Conservation (phyloP, 2,113 vertebrate genomes). For the Dissostichus mawsoni region DNA sequence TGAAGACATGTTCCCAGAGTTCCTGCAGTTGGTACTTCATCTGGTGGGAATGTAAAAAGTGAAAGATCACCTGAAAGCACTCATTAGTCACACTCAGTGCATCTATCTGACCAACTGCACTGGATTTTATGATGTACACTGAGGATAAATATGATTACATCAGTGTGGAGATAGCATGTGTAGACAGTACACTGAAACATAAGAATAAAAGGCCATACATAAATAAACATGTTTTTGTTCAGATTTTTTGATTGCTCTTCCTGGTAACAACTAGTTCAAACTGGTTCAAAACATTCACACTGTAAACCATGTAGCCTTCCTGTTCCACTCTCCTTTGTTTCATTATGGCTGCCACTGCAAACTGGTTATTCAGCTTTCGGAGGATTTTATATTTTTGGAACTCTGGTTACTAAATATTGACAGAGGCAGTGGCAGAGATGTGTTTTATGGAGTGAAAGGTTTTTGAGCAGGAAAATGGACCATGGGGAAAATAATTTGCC, state of each 20-base stretch:
- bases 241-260: constrained; percentile 8
- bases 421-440: too few species aligned
- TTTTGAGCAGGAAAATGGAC: background rate
- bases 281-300: too few species aligned
- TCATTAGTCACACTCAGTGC: background rate
- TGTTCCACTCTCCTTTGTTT: background rate
- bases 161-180: background rate
- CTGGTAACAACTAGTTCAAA: background rate
- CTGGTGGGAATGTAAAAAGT: background rate
- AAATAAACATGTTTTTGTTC: constrained; percentile 22
- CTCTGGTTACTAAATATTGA: too few species aligned
- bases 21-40: background rate
- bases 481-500: background rate
- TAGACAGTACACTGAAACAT: constrained; percentile 14
- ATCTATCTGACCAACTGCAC: background rate
- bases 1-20: background rate
- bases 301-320: background rate
- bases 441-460: background rate
- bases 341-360: background rate
- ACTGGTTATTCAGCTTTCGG: background rate
- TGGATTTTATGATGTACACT: background rate
- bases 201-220: background rate
- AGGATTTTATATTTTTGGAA: too few species aligned
- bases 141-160: background rate
- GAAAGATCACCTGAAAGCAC: background rate